These are phyloP conservation scores for Colletes gigas DNA, from an alignment of 1,140 invertebrate species.

Conservation along the genomic window DNA sequence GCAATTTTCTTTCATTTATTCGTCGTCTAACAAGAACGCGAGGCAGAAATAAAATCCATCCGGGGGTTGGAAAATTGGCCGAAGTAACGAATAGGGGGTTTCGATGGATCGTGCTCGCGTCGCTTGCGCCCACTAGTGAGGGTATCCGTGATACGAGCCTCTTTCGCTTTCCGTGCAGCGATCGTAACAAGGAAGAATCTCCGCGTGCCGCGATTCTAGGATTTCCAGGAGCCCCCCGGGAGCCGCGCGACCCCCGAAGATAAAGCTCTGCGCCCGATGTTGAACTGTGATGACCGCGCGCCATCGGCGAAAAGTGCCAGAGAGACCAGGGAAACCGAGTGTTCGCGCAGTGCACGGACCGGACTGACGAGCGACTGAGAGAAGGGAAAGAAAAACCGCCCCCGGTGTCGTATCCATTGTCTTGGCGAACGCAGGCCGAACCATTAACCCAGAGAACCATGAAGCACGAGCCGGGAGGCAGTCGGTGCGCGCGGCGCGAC, in stretches of 20 bases:
- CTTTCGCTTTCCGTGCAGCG: conserved; percentile 44
- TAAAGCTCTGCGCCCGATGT: neutral
- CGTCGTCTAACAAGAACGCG: too few relatives aligned
- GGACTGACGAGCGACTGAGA: conserved; percentile 25
- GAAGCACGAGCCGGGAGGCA: conserved; percentile 22
- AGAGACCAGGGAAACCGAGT: conserved; percentile 6
- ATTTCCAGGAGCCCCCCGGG: neutral
- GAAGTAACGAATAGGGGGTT: neutral
- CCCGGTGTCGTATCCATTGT: neutral
- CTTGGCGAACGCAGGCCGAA: conserved; percentile 2
- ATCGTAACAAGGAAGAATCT: conserved; percentile 17
- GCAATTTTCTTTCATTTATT: too few relatives aligned
- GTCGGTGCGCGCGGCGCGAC: conserved; percentile 27
- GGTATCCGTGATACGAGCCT: conserved; percentile 23
- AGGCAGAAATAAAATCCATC: too few relatives aligned
- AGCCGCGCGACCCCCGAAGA: neutral
- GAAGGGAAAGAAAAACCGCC: neutral
- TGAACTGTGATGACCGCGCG: conserved; percentile 56
- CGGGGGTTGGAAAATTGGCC: neutral
- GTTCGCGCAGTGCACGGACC: conserved; percentile 16
- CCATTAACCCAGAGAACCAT: conserved; percentile 32
- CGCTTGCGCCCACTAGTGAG: neutral
- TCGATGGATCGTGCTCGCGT: conserved; percentile 15
- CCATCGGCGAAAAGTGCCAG: conserved; percentile 9
- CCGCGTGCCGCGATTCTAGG: conserved; percentile 12